Evolutionary conservation across 2,888 invertebrate genomes (phyloP).

Genomic region (Pyrgus malvae): DNA sequence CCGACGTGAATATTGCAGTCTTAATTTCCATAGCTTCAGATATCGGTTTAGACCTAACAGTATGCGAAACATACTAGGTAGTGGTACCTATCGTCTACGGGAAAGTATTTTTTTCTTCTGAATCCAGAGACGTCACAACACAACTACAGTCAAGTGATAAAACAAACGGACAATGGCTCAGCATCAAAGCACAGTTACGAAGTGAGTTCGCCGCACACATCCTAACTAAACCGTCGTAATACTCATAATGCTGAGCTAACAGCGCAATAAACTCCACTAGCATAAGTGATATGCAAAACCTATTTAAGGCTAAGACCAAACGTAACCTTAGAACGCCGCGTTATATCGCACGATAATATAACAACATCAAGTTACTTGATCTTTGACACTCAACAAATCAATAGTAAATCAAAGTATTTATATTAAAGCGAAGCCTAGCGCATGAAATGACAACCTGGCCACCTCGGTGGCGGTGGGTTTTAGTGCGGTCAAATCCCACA

Average conservation of each 20-base stretch:
- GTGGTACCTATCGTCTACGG: no score
- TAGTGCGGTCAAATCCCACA: no score
- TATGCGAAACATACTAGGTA: neutral
- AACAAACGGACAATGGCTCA: neutral
- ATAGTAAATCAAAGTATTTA: no score
- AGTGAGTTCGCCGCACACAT: neutral
- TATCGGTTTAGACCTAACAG: no score
- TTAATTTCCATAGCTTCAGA: no score
- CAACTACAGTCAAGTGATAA: neutral
- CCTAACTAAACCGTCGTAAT: slow-evolving; percentile 10
- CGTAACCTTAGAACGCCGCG: neutral
- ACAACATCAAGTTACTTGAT: no score
- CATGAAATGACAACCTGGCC: no score
- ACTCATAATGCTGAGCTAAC: slow-evolving; percentile 7
- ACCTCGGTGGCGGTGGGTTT: no score
- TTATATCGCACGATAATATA: neutral
- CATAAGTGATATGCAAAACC: slow-evolving; percentile 27
- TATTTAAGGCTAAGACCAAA: slow-evolving; percentile 13
- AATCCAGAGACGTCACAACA: neutral
- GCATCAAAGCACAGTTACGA: neutral
- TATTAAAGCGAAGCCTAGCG: no score
- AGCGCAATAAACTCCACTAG: slow-evolving; percentile 27
- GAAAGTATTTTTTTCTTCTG: no score
- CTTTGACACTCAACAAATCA: no score
- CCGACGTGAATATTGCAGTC: no score